These are phyloP conservation scores for Stenchaetothrips biformis DNA, from an alignment of 2,888 invertebrate genomes.

Conservation along the genomic window DNA sequence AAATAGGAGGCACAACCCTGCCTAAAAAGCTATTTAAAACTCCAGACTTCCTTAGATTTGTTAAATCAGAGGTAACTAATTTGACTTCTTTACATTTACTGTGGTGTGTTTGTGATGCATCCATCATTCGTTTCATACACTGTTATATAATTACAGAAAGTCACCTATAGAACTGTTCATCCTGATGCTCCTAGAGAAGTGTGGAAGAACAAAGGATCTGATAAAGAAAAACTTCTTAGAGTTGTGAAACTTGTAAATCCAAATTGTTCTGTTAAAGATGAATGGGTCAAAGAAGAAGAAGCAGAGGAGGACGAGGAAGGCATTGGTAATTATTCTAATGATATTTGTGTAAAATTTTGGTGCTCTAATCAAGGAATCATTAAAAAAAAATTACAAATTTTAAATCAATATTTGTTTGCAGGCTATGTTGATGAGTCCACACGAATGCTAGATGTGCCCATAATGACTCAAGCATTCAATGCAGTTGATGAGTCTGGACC, in stretches of 20 bases:
- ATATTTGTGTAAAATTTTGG: not conserved
- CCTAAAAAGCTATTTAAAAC: slow-evolving; percentile 49
- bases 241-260: slow-evolving; percentile 48
- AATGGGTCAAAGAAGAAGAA: slow-evolving; percentile 45
- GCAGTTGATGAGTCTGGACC: slow-evolving; percentile 49
- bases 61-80: slow-evolving; percentile 41
- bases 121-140: slow-evolving; percentile 28
- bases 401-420: slow-evolving; percentile 27
- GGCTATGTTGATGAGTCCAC: slow-evolving; percentile 38
- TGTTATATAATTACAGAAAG: slow-evolving; percentile 41
- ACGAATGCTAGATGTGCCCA: slow-evolving; percentile 41
- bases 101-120: slow-evolving; percentile 27
- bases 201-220: slow-evolving; percentile 50
- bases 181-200: slow-evolving; percentile 53
- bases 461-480: slow-evolving; percentile 51
- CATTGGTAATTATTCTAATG: slow-evolving; percentile 32
- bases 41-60: slow-evolving; percentile 50
- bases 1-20: slow-evolving; percentile 47
- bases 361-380: slow-evolving; percentile 16
- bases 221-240: slow-evolving; percentile 50
- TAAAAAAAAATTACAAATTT: not conserved
- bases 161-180: slow-evolving; percentile 54
- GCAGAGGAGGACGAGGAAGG: slow-evolving; percentile 45
- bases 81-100: slow-evolving; percentile 45
- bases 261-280: slow-evolving; percentile 32